Conservation (phyloP, 2,888 invertebrate species). For the Amiota communis region DNA sequence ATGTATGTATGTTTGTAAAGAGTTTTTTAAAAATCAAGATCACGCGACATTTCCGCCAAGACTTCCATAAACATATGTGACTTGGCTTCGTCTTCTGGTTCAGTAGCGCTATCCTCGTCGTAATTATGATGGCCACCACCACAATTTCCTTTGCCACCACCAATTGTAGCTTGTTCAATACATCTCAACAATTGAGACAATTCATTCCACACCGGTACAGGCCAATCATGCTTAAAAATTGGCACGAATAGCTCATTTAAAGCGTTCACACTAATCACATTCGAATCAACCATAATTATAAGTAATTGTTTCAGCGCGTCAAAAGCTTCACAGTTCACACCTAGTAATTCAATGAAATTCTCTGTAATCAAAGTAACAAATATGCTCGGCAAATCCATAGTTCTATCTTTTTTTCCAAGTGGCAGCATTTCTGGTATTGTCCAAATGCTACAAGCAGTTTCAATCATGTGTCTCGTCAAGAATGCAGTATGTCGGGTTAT, state of each 20-base stretch:
- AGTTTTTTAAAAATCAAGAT: constrained; percentile 67
- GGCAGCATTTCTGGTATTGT: constrained; percentile 33
- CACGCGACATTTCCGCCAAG: constrained; percentile 70
- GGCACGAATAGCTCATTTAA: constrained; percentile 80
- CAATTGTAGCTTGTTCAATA: constrained; percentile 48
- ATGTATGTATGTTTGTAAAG: neutral
- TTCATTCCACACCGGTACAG: constrained; percentile 68
- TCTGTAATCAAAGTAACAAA: constrained; percentile 58
- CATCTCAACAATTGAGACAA: constrained; percentile 61
- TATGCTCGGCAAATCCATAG: constrained; percentile 42
- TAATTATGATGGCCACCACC: neutral
- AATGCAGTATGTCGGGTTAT: constrained; percentile 57
- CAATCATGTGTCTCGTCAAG: constrained; percentile 54
- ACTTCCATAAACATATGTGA: constrained; percentile 72
- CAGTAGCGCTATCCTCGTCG: constrained; percentile 11
- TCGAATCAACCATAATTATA: constrained; percentile 75
- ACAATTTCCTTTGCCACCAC: neutral
- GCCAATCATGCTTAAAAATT: constrained; percentile 81
- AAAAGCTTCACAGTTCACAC: constrained; percentile 66
- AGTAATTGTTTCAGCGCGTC: constrained; percentile 73
- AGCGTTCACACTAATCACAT: constrained; percentile 77
- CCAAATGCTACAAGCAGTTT: constrained; percentile 52
- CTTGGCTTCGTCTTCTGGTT: constrained; percentile 58
- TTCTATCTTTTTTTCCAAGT: neutral
- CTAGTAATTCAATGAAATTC: constrained; percentile 59